Conservation (phyloP, 2,113 vertebrate genomes). For the Tonatia bakeri region DNA sequence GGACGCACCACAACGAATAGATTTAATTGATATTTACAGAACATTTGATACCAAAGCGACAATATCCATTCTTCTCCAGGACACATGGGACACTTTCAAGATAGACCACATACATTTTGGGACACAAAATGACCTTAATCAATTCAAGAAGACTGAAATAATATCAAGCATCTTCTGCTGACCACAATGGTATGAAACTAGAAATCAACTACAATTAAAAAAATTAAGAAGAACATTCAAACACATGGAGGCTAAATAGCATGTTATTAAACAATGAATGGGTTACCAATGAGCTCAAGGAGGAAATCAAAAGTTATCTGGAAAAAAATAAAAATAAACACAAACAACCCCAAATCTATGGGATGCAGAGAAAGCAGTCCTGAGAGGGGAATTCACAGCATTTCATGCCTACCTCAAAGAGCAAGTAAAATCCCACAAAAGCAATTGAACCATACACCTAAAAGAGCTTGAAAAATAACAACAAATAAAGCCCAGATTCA, state of each 20-base stretch:
- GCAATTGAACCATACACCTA: neutral
- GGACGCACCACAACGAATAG: neutral
- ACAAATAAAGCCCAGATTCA: neutral
- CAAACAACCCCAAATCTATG: too few relatives aligned
- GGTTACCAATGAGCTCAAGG: neutral
- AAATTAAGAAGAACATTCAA: too few relatives aligned
- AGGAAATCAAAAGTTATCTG: neutral
- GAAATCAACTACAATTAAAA: neutral
- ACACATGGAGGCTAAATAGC: neutral
- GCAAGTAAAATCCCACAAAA: neutral
- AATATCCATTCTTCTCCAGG: neutral
- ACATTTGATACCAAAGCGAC: neutral
- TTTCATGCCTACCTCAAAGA: neutral
- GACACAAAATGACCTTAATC: neutral
- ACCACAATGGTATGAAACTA: neutral
- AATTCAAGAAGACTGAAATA: neutral
- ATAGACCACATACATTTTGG: neutral
- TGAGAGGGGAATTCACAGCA: neutral
- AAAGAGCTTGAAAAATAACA: neutral
- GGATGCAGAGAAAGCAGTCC: neutral
- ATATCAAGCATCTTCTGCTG: neutral
- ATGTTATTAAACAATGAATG: neutral
- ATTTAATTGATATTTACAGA: neutral
- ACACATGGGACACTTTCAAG: neutral
- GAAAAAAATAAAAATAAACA: neutral